Base-by-base conservation (phyloP, 2,113 vertebrate species). In the Nanger granti region DNA sequence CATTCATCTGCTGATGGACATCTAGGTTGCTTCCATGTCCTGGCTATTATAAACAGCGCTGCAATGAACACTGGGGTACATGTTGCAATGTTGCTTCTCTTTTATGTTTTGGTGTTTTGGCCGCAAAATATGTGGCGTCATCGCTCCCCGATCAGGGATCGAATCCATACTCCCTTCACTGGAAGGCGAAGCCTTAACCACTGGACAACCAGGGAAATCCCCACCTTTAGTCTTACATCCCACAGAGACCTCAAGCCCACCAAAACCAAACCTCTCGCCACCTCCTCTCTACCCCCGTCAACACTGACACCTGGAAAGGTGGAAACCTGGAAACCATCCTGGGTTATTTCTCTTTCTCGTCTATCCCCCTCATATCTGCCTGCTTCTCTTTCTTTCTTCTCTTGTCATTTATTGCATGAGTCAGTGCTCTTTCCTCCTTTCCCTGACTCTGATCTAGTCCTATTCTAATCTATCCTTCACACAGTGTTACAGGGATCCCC, bases 391-490 rank as follows among this genome's bases (percentile, higher is more conserved):
- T 54, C 52, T 87, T 37, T 85, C 8, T 13, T 95, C 31, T 44
- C 20, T 66, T 12, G 11, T 57, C 73, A 52, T 47, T 88, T 92
- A n/a, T 49, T 88, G 22, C 14, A 7, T 52, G 76, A 57, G 66
- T 94, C 92, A 37, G 47, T 92, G 57, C 41, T 26, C 2, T 83
- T 52, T 34, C 66, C n/a, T 91, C 89, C 57, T 89, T 95, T 59
- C 62, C 60, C 57, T 15, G 41, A 57, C 84, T 59, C 37, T 85
- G 41, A 47, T 80, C 69, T 64, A 69, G n/a, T 47, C 60, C 44
- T 55, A 0, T 62, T 89, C 80, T 87, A 64, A 91, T 41, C n/a
- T 57, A 18, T 44, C 95, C 83, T 86, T 94, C 91, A 82, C 59
- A 91, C 41, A 9, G 37, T 52, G 20, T 96, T 83, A 89, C 22